These are phyloP conservation scores for Heterodera carotae DNA, from an alignment of 1,140 invertebrate species.

Conservation along the genomic window DNA sequence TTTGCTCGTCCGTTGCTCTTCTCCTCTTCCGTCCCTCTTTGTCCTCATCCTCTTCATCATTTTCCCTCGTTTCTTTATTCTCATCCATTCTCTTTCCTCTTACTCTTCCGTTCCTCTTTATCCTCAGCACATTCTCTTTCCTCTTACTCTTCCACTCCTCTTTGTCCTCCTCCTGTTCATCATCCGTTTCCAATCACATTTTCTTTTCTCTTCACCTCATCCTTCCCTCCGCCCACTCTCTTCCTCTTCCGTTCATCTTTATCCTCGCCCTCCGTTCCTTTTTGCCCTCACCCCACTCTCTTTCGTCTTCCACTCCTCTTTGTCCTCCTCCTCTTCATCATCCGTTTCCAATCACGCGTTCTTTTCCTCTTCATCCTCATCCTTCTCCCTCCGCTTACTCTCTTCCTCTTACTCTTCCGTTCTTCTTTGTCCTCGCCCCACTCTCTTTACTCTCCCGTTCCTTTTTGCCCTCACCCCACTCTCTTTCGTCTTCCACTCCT, in stretches of 20 bases:
- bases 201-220: background rate
- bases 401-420: background rate
- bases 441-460: background rate
- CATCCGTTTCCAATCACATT: background rate
- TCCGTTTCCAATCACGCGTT: no score
- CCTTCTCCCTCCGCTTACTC: background rate
- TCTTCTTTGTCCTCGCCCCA: background rate
- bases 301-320: background rate
- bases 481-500: no score
- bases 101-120: background rate
- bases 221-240: background rate
- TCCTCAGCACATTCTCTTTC: background rate
- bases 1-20: conserved; percentile 1
- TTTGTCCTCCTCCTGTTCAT: background rate
- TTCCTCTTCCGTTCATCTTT: no score
- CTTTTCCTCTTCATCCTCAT: background rate
- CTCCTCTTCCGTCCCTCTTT: background rate
- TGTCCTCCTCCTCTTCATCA: no score
- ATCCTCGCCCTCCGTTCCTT: no score
- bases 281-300: background rate
- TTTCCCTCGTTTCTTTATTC: no score
- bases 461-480: background rate
- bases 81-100: background rate
- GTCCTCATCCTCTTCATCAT: background rate
- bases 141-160: background rate